Percentiles rank a stretch among this genome's conserved stretches.
phyloP scores from a whole-genome alignment of 2,113 vertebrate genomes.

The Cygnus buccinator region DNA sequence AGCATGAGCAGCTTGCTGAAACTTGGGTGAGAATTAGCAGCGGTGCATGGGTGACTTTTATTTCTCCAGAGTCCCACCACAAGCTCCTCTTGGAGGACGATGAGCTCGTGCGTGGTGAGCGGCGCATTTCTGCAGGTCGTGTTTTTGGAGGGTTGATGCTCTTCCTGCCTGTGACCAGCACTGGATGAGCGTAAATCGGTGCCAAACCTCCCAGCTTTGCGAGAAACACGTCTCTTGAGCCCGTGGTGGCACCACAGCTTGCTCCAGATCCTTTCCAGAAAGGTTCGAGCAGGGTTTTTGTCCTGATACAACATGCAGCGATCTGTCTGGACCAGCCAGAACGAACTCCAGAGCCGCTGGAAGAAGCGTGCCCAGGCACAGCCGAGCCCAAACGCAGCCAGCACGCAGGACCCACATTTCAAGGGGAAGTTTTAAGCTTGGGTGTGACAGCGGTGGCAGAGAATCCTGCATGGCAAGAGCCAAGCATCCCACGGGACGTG shows the following conservation, averaged over 20 bases:
- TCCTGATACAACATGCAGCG: neutral
- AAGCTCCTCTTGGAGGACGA: neutral
- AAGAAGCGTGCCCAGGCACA: neutral
- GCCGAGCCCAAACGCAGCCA: neutral
- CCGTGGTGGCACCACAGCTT: neutral
- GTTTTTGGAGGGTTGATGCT: neutral
- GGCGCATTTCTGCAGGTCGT: neutral
- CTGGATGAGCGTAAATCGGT: neutral
- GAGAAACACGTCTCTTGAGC: fast-evolving
- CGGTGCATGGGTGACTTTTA: neutral
- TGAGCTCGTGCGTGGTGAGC: fast-evolving
- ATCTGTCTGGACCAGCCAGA: neutral
- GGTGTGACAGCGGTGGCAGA: neutral
- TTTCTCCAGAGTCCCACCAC: too few relatives aligned
- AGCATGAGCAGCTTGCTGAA: neutral
- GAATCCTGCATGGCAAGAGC: neutral
- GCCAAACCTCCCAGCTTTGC: neutral
- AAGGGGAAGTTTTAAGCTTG: neutral
- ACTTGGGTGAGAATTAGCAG: neutral
- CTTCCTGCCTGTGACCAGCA: fast-evolving
- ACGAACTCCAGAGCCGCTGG: neutral
- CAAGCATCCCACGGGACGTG: fast-evolving
- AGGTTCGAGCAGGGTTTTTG: neutral
- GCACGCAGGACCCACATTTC: fast-evolving
- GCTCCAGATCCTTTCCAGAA: neutral